Percentiles rank a stretch among this genome's conserved stretches.
Evolutionary conservation across 2,113 vertebrate genomes (phyloP).

Genomic region (Marmota monax): DNA sequence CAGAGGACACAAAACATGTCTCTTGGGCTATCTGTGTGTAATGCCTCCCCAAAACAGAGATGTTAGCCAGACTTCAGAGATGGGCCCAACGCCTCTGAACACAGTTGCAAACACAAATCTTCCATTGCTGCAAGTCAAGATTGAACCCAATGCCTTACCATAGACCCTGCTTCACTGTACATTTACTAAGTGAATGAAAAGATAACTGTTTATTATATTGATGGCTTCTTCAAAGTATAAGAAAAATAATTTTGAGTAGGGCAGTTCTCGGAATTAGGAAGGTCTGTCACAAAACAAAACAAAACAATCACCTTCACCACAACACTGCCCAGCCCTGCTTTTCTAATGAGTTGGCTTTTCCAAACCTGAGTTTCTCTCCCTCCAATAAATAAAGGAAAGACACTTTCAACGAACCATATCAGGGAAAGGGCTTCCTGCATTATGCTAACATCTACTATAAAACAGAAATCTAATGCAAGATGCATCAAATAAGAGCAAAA

Average conservation of each 20-base stretch:
- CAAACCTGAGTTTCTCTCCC: neutral
- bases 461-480: slow-evolving; percentile 13
- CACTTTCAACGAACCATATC: neutral
- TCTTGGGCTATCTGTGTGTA: neutral
- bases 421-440: neutral
- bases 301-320: neutral
- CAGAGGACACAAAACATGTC: neutral
- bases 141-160: neutral
- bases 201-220: neutral
- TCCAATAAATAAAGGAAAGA: slow-evolving; percentile 57
- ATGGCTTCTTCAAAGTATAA: neutral
- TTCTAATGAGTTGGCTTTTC: neutral
- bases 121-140: neutral
- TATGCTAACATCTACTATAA: neutral
- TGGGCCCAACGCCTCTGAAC: neutral
- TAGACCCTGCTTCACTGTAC: neutral
- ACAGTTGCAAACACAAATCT: neutral
- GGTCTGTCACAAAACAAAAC: neutral
- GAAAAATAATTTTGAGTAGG: neutral
- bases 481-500: neutral
- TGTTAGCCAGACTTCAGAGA: neutral
- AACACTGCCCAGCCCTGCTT: slow-evolving; percentile 19
- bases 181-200: neutral
- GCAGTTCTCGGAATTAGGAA: neutral
- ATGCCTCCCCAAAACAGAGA: neutral